A percentile compares a stretch with the other conserved stretches of the same genome.
phyloP scores from a whole-genome alignment of 2,888 invertebrate genomes.

The Diarsia mendica region DNA sequence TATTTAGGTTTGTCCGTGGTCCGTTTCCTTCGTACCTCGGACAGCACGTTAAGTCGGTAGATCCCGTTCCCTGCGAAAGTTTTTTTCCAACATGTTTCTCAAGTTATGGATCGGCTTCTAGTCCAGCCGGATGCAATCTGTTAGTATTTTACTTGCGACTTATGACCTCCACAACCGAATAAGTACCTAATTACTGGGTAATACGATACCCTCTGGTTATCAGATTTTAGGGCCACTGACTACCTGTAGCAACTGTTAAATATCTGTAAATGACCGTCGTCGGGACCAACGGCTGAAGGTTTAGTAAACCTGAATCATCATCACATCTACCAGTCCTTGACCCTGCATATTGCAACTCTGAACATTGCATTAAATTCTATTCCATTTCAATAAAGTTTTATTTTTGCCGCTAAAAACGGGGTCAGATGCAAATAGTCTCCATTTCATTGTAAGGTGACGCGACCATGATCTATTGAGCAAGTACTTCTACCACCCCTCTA shows the following conservation, averaged over 20 bases:
- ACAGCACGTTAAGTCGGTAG: no score
- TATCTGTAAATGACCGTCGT: not conserved
- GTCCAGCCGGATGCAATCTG: not conserved
- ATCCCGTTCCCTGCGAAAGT: no score
- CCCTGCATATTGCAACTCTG: not conserved
- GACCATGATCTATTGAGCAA: conserved; percentile 32
- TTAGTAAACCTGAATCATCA: no score
- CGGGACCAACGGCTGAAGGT: not conserved
- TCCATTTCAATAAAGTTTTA: conserved; percentile 43
- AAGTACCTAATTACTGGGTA: no score
- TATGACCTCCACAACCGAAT: not conserved
- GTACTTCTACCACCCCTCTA: not conserved
- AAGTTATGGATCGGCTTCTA: no score
- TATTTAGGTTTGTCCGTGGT: not conserved
- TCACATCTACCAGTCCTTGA: no score
- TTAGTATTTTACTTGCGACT: no score
- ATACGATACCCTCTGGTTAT: not conserved
- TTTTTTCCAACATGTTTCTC: no score
- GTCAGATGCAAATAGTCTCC: conserved; percentile 58
- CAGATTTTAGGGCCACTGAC: not conserved
- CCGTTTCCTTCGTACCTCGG: no score
- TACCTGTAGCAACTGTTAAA: not conserved
- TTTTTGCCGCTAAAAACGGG: conserved; percentile 42
- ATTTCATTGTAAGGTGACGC: conserved; percentile 50
- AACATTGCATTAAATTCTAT: conserved; percentile 26